Conservation (phyloP, 1,140 invertebrate species). For the Lordiphosa mommai region DNA sequence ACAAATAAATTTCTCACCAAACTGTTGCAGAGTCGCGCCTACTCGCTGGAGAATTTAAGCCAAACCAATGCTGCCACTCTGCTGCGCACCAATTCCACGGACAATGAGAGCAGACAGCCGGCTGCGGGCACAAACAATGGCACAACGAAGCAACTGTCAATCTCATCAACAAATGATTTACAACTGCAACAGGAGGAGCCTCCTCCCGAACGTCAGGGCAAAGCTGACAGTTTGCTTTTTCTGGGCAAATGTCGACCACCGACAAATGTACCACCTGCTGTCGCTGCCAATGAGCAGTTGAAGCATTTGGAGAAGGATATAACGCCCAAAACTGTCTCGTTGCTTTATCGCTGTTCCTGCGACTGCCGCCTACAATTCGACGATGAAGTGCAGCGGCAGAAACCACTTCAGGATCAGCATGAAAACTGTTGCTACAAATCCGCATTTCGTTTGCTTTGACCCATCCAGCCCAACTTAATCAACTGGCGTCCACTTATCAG, state of each 20-base stretch:
- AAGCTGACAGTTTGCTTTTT: conserved; percentile 15
- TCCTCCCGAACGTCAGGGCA: background rate
- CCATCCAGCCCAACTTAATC: conserved; percentile 29
- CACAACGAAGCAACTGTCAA: conserved; percentile 33
- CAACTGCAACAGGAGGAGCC: conserved; percentile 9
- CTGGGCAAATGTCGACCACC: conserved; percentile 13
- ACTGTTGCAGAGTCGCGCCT: conserved; percentile 75
- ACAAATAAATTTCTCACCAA: conserved; percentile 80
- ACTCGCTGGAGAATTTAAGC: conserved; percentile 78
- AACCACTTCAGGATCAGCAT: conserved; percentile 9
- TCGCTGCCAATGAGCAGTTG: background rate
- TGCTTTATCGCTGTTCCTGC: conserved; percentile 33
- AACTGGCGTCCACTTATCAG: conserved; percentile 40
- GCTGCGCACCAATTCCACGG: conserved; percentile 18
- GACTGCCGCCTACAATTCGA: background rate
- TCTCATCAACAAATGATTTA: conserved; percentile 48
- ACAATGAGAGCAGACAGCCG: conserved; percentile 17
- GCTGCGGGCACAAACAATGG: conserved; percentile 1
- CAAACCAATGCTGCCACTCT: conserved; percentile 38
- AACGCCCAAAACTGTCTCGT: conserved; percentile 15
- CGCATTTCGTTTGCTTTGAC: conserved; percentile 55
- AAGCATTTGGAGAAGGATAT: conserved; percentile 8
- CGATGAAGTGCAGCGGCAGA: conserved; percentile 9
- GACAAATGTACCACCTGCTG: background rate
- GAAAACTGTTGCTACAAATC: conserved; percentile 46